A percentile compares a stretch with the other conserved stretches of the same genome.
These are phyloP conservation scores for Sminthurinus aureus DNA, from an alignment of 2,888 invertebrate genomes.

Conservation along the genomic window DNA sequence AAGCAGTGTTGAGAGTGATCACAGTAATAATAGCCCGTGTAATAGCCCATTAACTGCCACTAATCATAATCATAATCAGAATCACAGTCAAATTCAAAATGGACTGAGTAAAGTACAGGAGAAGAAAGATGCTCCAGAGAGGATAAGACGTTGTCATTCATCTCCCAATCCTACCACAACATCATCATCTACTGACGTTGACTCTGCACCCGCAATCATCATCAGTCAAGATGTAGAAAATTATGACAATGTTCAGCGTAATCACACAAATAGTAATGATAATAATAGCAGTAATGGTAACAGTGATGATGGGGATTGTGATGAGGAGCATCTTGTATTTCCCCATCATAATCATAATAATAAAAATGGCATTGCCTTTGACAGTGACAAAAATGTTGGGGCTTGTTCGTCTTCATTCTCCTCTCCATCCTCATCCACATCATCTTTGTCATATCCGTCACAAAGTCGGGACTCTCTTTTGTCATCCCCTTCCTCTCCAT, in stretches of 20 bases:
- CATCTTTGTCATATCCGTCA: neutral
- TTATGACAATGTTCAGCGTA: neutral
- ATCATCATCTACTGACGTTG: neutral
- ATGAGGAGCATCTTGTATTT: neutral
- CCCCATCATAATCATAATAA: neutral
- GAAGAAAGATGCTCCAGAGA: neutral
- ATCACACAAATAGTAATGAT: neutral
- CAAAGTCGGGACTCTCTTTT: neutral
- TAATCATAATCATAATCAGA: neutral
- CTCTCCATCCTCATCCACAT: neutral
- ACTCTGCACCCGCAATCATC: neutral
- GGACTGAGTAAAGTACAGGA: no score
- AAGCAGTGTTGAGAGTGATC: no score
- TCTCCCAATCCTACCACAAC: neutral
- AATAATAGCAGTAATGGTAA: neutral
- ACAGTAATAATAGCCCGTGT: no score
- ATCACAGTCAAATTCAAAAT: no score
- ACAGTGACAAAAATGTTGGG: neutral
- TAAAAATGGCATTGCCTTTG: slow-evolving; percentile 14
- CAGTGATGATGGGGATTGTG: no score
- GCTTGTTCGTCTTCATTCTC: no score
- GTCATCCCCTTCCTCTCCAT: neutral
- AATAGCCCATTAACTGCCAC: neutral
- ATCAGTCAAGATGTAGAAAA: neutral
- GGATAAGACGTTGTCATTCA: neutral